A percentile compares a stretch with the other conserved stretches of the same genome.
phyloP scores from a whole-genome alignment of 2,888 invertebrate species.

The Drosophila greeni region DNA sequence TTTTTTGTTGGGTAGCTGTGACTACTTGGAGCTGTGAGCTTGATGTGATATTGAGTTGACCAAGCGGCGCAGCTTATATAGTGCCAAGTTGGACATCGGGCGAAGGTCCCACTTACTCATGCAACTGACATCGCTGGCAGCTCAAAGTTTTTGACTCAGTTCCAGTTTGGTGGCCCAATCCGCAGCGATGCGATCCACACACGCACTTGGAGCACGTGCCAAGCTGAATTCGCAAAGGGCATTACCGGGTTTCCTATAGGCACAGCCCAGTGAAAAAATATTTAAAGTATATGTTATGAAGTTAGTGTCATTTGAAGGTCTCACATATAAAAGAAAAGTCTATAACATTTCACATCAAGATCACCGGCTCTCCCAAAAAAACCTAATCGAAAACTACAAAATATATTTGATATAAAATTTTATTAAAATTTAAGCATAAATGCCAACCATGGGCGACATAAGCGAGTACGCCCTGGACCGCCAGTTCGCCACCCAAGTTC shows the following conservation, averaged over 20 bases:
- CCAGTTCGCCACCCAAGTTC: conserved; percentile 52
- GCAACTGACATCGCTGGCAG: conserved; percentile 56
- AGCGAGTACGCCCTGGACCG: conserved; percentile 47
- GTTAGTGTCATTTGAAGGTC: not conserved
- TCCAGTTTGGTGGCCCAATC: conserved; percentile 49
- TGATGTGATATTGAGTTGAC: conserved; percentile 54
- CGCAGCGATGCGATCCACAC: conserved; percentile 21
- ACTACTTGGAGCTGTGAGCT: conserved; percentile 57
- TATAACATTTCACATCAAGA: not conserved
- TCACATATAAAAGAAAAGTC: too few relatives aligned
- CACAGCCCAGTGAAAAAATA: not conserved
- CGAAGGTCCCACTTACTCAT: conserved; percentile 66
- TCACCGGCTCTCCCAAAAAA: not conserved
- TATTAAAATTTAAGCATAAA: not conserved
- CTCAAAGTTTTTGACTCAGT: conserved; percentile 44
- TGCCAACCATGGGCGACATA: conserved; percentile 38
- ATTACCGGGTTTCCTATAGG: conserved; percentile 24
- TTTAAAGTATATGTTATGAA: not conserved
- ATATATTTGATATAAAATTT: conserved; percentile 4
- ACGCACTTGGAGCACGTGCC: conserved; percentile 60
- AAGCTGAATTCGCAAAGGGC: conserved; percentile 51
- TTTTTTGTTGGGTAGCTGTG: conserved; percentile 41
- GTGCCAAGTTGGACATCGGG: not conserved
- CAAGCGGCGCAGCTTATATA: conserved; percentile 50
- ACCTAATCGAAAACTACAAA: not conserved